phyloP scores from a whole-genome alignment of 64 coral and sea anemone species.

The Montipora sp. region DNA sequence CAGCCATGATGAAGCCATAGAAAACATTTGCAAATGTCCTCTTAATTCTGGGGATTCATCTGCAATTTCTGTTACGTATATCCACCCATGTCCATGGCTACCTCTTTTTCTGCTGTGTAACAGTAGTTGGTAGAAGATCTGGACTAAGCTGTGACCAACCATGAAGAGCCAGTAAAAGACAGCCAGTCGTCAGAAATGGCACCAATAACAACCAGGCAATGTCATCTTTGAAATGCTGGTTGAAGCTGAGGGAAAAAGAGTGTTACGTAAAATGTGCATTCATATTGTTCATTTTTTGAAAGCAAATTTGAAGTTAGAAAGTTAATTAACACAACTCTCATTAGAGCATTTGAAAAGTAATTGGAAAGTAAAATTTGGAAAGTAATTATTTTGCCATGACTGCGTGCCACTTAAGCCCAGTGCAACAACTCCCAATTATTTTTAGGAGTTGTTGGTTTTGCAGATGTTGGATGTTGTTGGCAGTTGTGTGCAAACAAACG shows the following conservation, averaged over 20 bases:
- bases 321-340: too few relatives aligned
- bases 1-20: not conserved
- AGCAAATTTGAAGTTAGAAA: too few relatives aligned
- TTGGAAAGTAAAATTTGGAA: too few relatives aligned
- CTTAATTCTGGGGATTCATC: not conserved
- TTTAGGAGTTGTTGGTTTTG: too few relatives aligned
- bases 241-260: conserved; percentile 30
- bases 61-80: not conserved
- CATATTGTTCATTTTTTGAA: too few relatives aligned
- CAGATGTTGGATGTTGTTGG: too few relatives aligned
- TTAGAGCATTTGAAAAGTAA: too few relatives aligned
- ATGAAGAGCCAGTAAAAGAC: conserved; percentile 48
- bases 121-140: conserved; percentile 55
- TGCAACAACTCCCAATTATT: too few relatives aligned
- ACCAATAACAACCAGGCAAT: conserved; percentile 53
- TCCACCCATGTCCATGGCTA: not conserved
- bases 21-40: not conserved
- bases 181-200: conserved; percentile 63
- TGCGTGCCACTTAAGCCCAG: too few relatives aligned
- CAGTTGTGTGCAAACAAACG: too few relatives aligned
- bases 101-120: conserved; percentile 1
- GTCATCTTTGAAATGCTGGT: conserved; percentile 56
- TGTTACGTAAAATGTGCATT: too few relatives aligned
- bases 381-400: too few relatives aligned
- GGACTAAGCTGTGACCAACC: conserved; percentile 8